These are phyloP conservation scores for Alaudala cheleensis DNA, from an alignment of 2,113 vertebrate species.

Conservation along the genomic window DNA sequence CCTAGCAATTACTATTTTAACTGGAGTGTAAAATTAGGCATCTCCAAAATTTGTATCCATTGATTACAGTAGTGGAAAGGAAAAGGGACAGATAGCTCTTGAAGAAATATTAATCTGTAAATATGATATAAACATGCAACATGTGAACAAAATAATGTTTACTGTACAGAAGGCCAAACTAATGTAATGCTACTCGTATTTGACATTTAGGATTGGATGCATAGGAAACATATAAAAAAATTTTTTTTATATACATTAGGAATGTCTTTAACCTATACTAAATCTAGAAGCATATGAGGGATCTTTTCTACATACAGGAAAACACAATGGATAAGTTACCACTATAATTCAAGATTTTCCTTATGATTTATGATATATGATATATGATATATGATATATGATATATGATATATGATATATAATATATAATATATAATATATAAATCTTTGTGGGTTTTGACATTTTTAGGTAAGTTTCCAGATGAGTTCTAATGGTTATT, in stretches of 20 bases:
- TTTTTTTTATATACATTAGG: background rate
- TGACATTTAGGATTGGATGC: background rate
- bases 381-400: no score
- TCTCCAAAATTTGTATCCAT: background rate
- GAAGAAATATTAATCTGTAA: background rate
- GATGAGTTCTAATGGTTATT: background rate
- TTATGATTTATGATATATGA: background rate
- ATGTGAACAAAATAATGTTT: background rate
- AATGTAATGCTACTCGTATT: background rate
- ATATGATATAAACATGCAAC: background rate
- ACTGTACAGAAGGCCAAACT: background rate
- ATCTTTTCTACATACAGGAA: background rate
- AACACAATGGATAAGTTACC: background rate
- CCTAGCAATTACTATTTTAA: conserved; percentile 28
- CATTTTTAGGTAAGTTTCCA: background rate
- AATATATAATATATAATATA: no score
- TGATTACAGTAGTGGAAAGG: background rate
- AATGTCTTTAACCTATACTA: background rate
- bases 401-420: no score
- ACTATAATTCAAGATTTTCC: background rate
- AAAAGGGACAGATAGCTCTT: background rate
- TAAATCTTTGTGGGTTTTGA: fast-evolving
- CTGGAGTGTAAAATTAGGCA: conserved; percentile 12
- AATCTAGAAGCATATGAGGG: background rate
- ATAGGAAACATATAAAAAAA: background rate